phyloP scores from a whole-genome alignment of 2,113 vertebrate genomes.

The Myotis brandtii region DNA sequence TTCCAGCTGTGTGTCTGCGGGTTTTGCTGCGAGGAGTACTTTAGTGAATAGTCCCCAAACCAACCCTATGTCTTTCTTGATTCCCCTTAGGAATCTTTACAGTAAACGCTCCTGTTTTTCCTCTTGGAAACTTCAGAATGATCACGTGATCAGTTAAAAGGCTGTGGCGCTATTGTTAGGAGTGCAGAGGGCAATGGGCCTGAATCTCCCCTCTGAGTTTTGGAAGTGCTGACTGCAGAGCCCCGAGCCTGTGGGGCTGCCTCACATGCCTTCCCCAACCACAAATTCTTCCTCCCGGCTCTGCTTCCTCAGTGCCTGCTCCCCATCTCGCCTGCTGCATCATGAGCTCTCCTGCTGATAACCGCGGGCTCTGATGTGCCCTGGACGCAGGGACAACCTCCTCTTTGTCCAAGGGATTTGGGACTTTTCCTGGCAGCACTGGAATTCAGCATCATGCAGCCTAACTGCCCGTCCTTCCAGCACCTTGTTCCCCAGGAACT shows the following conservation, averaged over 20 bases:
- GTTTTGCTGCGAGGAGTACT: conserved; percentile 53
- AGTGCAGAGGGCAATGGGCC: conserved; percentile 30
- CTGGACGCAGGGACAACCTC: background rate
- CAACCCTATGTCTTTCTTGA: conserved; percentile 50
- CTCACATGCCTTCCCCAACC: background rate
- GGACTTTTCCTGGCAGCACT: background rate
- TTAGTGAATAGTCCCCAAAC: conserved; percentile 61
- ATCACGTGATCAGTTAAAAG: conserved; percentile 36
- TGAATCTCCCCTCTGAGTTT: conserved; percentile 41
- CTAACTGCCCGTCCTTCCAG: background rate
- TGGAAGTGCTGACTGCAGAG: conserved; percentile 50
- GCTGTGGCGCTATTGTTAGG: background rate
- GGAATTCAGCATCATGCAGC: background rate
- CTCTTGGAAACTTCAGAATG: conserved; percentile 8
- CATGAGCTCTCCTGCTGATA: background rate
- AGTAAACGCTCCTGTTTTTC: conserved; percentile 43
- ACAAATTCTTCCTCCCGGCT: background rate
- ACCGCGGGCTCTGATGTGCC: background rate
- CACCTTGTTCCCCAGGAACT: background rate
- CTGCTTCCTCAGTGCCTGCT: background rate
- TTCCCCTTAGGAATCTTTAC: conserved; percentile 55
- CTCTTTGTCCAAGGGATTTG: background rate
- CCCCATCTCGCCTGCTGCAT: background rate
- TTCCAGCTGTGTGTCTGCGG: conserved; percentile 68
- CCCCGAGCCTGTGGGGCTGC: background rate